Conservation (phyloP, 2,888 invertebrate species). For the Tenthredo distinguenda region DNA sequence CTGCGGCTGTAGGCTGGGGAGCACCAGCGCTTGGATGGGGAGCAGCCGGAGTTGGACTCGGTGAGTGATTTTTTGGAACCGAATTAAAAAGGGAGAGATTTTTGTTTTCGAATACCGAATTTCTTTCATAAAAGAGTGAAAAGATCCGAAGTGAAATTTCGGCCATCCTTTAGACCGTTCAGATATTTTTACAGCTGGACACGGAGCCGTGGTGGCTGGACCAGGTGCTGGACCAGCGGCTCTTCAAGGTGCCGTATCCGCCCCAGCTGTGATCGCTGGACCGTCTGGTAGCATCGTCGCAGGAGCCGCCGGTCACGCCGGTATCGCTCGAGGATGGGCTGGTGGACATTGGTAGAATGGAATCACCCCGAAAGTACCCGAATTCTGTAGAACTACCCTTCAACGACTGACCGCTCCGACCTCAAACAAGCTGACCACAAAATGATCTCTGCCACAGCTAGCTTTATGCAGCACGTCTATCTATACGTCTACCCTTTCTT, state of each 20-base stretch:
- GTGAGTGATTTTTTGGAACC: neutral
- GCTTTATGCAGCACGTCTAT: neutral
- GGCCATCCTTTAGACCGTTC: neutral
- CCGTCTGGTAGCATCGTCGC: slow-evolving; percentile 74
- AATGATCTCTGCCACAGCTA: neutral
- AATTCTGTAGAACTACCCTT: neutral
- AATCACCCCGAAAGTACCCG: slow-evolving; percentile 6
- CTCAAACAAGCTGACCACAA: slow-evolving; percentile 47
- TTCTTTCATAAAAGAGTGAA: neutral
- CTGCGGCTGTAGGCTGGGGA: slow-evolving; percentile 55
- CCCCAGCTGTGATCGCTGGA: slow-evolving; percentile 73
- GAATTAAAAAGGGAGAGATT: neutral
- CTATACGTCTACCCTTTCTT: neutral
- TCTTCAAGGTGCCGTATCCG: slow-evolving; percentile 71
- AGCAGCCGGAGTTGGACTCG: neutral
- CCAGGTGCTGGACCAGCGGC: slow-evolving; percentile 71
- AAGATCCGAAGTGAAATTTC: neutral
- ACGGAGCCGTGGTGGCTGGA: slow-evolving; percentile 72
- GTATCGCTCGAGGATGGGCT: slow-evolving; percentile 65
- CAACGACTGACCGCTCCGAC: slow-evolving; percentile 45
- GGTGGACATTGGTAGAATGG: slow-evolving; percentile 67
- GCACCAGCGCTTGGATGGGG: slow-evolving; percentile 56
- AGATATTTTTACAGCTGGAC: slow-evolving; percentile 60
- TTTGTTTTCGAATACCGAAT: neutral
- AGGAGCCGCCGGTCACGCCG: slow-evolving; percentile 66